These are phyloP conservation scores for Amphiura filiformis DNA, from an alignment of 35 echinoderm and acorn worm species.

Conservation along the genomic window DNA sequence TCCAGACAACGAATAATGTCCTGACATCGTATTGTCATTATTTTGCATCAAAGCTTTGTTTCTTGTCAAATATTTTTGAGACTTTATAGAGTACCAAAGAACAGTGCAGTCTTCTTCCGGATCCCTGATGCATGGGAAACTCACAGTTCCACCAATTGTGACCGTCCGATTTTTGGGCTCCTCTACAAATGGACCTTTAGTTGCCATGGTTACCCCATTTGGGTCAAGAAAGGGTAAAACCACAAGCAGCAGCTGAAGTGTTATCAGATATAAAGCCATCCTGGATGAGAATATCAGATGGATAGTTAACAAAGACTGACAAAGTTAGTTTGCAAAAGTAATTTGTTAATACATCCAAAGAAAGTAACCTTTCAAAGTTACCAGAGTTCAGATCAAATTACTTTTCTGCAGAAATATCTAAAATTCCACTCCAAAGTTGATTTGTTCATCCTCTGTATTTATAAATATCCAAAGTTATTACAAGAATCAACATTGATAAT, in stretches of 20 bases:
- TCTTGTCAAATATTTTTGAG: slow-evolving; percentile 39
- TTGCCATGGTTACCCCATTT: background rate
- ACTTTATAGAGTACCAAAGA: slow-evolving; percentile 52
- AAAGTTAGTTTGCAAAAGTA: background rate
- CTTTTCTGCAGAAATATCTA: background rate
- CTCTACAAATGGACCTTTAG: background rate
- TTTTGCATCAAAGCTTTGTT: background rate
- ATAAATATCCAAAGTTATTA: no score
- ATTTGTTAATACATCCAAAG: background rate
- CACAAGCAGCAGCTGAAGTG: background rate
- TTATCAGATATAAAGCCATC: background rate
- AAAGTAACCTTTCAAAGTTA: background rate
- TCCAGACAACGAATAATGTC: slow-evolving; percentile 26
- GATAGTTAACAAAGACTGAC: background rate
- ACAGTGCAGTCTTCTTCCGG: slow-evolving; percentile 13
- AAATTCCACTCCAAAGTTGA: background rate
- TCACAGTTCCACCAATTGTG: slow-evolving; percentile 18
- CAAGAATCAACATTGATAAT: no score
- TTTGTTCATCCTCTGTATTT: no score
- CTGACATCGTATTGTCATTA: background rate
- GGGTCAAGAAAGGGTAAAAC: background rate
- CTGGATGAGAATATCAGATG: background rate
- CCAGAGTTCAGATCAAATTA: background rate
- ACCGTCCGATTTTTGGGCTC: background rate
- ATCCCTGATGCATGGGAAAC: slow-evolving; percentile 25